A percentile compares a stretch with the other conserved stretches of the same genome.
Evolutionary conservation across 2,888 invertebrate genomes (phyloP).

Genomic region (Microctonus hyperodae): DNA sequence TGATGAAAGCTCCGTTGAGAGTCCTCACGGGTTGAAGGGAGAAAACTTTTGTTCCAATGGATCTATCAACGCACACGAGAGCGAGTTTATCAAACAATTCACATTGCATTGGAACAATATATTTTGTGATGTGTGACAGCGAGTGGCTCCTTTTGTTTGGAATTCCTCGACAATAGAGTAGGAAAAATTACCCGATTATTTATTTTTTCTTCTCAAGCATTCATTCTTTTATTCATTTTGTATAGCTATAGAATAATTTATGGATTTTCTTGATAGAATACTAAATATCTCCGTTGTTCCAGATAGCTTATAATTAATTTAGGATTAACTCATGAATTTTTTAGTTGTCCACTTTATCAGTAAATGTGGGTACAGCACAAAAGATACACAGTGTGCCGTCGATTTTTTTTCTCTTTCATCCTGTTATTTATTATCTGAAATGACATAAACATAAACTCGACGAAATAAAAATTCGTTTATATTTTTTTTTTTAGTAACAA

Average conservation of each 20-base stretch:
- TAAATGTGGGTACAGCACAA: neutral
- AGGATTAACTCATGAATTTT: slow-evolving; percentile 8
- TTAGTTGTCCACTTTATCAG: neutral
- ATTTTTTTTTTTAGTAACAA: neutral
- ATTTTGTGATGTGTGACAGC: slow-evolving; percentile 14
- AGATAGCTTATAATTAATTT: no score
- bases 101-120: slow-evolving; percentile 24
- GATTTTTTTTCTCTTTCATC: neutral
- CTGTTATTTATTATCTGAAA: neutral
- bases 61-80: neutral
- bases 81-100: slow-evolving; percentile 38
- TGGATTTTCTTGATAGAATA: neutral
- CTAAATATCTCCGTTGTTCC: neutral
- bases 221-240: neutral
- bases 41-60: slow-evolving; percentile 13
- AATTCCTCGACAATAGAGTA: neutral
- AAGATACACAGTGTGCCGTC: neutral
- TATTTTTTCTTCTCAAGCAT: neutral
- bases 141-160: neutral
- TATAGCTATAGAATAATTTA: neutral
- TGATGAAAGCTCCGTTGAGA: slow-evolving; percentile 1
- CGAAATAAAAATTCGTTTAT: neutral
- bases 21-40: neutral
- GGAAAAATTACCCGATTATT: neutral
- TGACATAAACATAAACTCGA: neutral